A percentile compares a stretch with the other conserved stretches of the same genome.
Evolutionary conservation across 2,113 vertebrate species (phyloP).

Genomic region (Irena cyanogastra): DNA sequence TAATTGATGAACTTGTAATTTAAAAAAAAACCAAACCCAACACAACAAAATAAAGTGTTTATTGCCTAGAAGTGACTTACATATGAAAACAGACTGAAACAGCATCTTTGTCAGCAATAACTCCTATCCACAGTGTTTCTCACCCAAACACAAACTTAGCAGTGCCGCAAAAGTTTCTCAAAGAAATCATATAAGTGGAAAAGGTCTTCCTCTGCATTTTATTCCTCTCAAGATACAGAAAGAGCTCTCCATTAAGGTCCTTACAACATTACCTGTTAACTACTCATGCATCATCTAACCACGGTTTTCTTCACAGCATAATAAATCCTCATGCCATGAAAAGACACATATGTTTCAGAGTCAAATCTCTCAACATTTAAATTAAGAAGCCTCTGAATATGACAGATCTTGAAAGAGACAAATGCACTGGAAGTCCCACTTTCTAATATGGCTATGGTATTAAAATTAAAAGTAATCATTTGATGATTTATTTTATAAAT

Average conservation of each 20-base stretch:
- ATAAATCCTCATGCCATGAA: background rate
- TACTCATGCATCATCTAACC: constrained; percentile 1
- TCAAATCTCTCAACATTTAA: background rate
- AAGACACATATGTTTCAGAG: constrained; percentile 16
- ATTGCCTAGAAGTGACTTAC: background rate
- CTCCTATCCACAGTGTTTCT: background rate
- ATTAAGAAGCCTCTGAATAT: background rate
- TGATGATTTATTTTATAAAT: background rate
- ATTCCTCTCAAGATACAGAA: background rate
- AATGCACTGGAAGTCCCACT: background rate
- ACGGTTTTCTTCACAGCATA: background rate
- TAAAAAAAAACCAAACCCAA: background rate
- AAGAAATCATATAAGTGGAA: background rate
- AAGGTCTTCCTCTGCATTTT: background rate
- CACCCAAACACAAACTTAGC: background rate
- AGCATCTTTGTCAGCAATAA: background rate
- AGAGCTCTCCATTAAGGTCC: background rate
- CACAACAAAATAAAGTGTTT: background rate
- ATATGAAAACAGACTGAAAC: background rate
- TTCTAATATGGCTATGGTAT: background rate
- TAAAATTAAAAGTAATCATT: background rate
- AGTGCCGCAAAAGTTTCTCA: background rate
- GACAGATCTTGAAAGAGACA: background rate
- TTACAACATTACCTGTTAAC: background rate
- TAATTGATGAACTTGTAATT: background rate